Conservation (phyloP, 2,113 vertebrate genomes). For the Lepus timidus region DNA sequence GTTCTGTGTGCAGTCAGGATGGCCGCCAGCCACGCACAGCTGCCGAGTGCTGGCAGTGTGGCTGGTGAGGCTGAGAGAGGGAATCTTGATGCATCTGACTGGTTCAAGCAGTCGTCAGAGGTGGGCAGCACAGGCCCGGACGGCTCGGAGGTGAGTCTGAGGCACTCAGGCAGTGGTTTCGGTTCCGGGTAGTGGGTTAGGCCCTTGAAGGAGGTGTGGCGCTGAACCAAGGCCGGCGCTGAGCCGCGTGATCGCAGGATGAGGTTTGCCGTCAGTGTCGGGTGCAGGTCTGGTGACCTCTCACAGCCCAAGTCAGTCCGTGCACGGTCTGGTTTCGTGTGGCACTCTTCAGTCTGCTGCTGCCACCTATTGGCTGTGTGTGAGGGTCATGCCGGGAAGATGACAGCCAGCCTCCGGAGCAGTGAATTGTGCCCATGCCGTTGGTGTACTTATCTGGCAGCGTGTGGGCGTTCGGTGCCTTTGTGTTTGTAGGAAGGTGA, state of each 20-base stretch:
- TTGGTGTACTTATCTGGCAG: accelerated
- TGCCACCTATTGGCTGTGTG: slow-evolving; percentile 79
- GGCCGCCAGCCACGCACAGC: accelerated
- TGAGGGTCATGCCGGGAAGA: background rate
- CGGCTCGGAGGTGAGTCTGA: background rate
- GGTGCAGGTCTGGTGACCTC: accelerated
- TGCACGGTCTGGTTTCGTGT: accelerated
- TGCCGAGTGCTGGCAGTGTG: accelerated
- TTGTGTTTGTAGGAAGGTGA: background rate
- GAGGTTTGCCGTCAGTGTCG: background rate
- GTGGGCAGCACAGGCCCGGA: background rate
- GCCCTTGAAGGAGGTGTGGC: background rate
- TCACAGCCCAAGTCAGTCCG: accelerated
- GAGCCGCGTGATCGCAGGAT: accelerated
- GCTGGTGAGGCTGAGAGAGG: background rate
- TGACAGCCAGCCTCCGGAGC: no score
- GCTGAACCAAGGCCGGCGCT: background rate
- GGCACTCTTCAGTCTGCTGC: background rate
- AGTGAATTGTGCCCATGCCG: background rate
- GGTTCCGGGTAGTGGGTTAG: accelerated
- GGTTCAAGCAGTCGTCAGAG: background rate
- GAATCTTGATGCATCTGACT: background rate
- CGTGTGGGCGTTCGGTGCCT: background rate
- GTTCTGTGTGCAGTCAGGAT: no score
- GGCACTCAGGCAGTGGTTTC: background rate